Evolutionary conservation across 2,113 vertebrate genomes (phyloP), one percentile per base, ranked within the genome.

Genomic region (Probosciger aterrimus): DNA sequence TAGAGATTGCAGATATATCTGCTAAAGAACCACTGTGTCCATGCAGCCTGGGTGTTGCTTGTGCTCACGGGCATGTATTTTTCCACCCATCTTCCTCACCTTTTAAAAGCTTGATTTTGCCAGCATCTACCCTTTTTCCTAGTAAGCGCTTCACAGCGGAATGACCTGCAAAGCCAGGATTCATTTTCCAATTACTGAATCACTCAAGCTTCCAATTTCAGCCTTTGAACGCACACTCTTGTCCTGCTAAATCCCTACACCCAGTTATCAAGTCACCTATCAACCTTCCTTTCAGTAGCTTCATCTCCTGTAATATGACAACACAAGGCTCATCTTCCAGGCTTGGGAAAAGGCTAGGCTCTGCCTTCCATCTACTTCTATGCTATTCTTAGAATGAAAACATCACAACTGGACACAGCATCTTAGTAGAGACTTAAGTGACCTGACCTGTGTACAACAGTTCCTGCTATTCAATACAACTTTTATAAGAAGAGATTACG

Each of bases 161-260:
- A 73, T 59, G 74, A 95, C 87, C 93, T 74, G 87, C 82, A 96
- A 95, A 91, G 87, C 71, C 70, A 90, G 90, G 82, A 91, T 89
- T 93, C 69, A 81, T 95, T 89, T 92, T 91, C 89, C 1, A 33
- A 84, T 95, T 92, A 79, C 65, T 68, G 57, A 93, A 89, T 89
- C 69, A 71, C 77, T 93, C 86, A 49, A 86, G 91, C 39, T 95
- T 95, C 93, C 94, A 93, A 91, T 93, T 95, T 89, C 91, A 97
- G 74, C 95, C 87, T 95, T 87, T 78, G 89, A 95, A 79, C 41
- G 2, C 67, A 64, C 2, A 3, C 69, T 89, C 84, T 93, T 95
- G 86, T 95, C 77, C 84, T 89, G 87, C 59, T 92, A 90, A 91
- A 57, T 86, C 88, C 43, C 69, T 82, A 55, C 60, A 91, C 57